Base-by-base conservation (phyloP, 1,140 invertebrate species). In the Telenomus remus region DNA sequence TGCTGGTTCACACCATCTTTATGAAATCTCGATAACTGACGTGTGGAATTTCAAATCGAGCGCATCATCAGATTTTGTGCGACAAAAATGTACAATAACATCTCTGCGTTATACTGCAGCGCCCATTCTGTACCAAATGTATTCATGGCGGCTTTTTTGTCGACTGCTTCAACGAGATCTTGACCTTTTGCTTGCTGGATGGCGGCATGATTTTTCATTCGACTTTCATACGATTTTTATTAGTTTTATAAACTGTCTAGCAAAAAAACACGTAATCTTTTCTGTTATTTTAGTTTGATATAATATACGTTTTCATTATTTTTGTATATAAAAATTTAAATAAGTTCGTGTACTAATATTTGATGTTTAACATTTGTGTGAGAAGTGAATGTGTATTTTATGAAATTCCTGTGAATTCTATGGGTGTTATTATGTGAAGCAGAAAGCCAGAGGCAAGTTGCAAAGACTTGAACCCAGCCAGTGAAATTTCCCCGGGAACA, bases 21-120 rank as follows among this genome's bases (percentile, higher is more conserved):
- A 59, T 48, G 16, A 74, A 81, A 78, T 79, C 78, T 72, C 69
- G 73, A 81, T 78, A 74, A 70, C 63, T 61, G 63, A 73, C 61
- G 56, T 53, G 56, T 50, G 59, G 60, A 78, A 78, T 78, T 66
- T 74, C 60, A 78, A 78, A 69, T 70, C 64, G 69, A 68, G 57
- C 11, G 9, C 68, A 60, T 77, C 48, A 59, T 54, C 51, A 35
- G 65, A 37, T 65, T 70, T 60, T 10, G 5, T 14, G 12, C 37
- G 14, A 27, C 37, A 43, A 46, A 46, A 60, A 37, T 59, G 27
- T 57, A 49, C 56, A 57, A 49, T 59, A 15, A 42, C 14, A 47
- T 13, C 12, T 9, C n/a, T 35, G 4, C 43, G 3, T 54, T 65
- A 46, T 16, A 9, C 42, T n/a, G n/a, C n/a, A n/a, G 3, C 37